phyloP scores from a whole-genome alignment of 2,797 vertebrate genomes.

The Gorsachius magnificus region DNA sequence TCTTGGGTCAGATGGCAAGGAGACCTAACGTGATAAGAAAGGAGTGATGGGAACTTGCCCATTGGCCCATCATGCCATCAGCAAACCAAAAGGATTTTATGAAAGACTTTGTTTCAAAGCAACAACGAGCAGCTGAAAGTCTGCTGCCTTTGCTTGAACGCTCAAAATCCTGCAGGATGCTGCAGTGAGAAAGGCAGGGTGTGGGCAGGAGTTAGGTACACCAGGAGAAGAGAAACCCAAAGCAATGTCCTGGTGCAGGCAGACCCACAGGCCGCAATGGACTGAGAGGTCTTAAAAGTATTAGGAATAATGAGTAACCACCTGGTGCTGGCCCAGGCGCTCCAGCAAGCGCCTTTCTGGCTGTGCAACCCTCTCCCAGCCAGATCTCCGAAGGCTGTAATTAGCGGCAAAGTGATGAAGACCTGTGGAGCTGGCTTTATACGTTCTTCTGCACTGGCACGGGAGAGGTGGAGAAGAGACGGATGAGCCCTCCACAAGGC shows the following conservation, averaged over 20 bases:
- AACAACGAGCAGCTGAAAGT: neutral
- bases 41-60: neutral
- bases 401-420: neutral
- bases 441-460: neutral
- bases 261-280: neutral
- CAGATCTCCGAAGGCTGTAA: neutral
- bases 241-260: neutral
- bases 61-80: too few relatives aligned
- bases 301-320: neutral
- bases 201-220: neutral
- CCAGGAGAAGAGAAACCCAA: neutral
- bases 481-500: neutral
- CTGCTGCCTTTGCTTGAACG: neutral
- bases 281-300: neutral
- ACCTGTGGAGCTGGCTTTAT: neutral
- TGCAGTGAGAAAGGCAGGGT: neutral
- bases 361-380: neutral
- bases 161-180: neutral
- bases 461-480: neutral
- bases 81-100: neutral
- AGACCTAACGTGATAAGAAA: neutral
- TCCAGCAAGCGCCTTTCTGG: neutral
- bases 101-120: neutral
- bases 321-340: neutral
- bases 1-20: neutral